Percentiles rank a stretch among this genome's conserved stretches.
phyloP scores from a whole-genome alignment of 2,888 invertebrate genomes.

The Hetaerina titia region DNA sequence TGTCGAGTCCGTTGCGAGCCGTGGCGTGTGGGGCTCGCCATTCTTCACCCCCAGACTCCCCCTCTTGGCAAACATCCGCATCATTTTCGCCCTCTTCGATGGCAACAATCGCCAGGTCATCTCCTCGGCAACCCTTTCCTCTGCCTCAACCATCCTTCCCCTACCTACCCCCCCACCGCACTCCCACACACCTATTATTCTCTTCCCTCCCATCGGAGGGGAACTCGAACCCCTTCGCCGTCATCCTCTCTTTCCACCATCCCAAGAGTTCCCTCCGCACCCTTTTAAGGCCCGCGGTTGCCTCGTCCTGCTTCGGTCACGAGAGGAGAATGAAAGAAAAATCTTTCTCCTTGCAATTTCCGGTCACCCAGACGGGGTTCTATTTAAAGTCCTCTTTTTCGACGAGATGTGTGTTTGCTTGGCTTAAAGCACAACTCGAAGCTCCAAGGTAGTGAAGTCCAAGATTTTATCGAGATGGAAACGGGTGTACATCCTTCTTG shows the following conservation, averaged over 20 bases:
- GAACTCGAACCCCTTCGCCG: not conserved
- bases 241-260: not conserved
- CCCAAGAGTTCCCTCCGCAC: not conserved
- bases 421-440: too few species aligned
- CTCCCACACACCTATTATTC: not conserved
- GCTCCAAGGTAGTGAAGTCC: too few species aligned
- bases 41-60: not conserved
- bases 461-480: too few species aligned
- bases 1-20: slow-evolving; percentile 16
- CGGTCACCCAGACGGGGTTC: not conserved
- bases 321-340: not conserved
- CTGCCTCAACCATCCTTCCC: not conserved
- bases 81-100: slow-evolving; percentile 30
- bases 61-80: slow-evolving; percentile 19
- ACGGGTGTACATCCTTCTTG: too few species aligned
- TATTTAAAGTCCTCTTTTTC: too few species aligned
- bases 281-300: not conserved
- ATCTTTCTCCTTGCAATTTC: not conserved
- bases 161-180: not conserved
- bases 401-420: too few species aligned
- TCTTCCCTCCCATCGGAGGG: not conserved
- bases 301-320: not conserved
- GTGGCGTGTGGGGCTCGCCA: slow-evolving; percentile 33
- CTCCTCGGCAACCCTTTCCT: slow-evolving; percentile 28
- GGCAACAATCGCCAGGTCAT: slow-evolving; percentile 40